These are phyloP conservation scores for Digitonthophagus gazella DNA, from an alignment of 2,888 invertebrate genomes.

Conservation along the genomic window DNA sequence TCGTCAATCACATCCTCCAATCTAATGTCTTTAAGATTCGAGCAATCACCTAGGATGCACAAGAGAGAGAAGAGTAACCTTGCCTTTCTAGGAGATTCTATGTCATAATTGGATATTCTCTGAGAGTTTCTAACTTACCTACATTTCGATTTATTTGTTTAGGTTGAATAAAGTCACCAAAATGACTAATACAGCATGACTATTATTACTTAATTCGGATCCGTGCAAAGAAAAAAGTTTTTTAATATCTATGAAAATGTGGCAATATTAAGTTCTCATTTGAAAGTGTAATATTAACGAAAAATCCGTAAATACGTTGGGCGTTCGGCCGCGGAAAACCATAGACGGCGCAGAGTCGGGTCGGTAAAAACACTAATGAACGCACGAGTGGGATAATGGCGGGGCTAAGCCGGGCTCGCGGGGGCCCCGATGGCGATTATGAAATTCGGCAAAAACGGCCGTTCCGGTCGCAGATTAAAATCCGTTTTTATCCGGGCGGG, in stretches of 20 bases:
- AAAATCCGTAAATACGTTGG: not conserved
- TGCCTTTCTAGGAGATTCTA: too few species aligned
- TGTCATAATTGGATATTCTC: too few species aligned
- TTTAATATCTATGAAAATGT: not conserved
- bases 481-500: not conserved
- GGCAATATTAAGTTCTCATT: not conserved
- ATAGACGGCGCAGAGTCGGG: not conserved
- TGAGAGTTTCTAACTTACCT: too few species aligned
- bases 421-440: not conserved
- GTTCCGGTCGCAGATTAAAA: not conserved
- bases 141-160: too few species aligned
- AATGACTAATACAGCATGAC: too few species aligned
- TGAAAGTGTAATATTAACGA: not conserved
- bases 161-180: too few species aligned
- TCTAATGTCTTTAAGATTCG: too few species aligned
- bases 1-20: too few species aligned
- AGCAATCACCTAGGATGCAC: too few species aligned
- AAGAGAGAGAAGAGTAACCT: too few species aligned
- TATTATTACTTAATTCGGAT: too few species aligned
- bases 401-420: not conserved
- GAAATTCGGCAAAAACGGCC: not conserved
- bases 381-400: not conserved
- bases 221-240: too few species aligned
- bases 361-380: not conserved
- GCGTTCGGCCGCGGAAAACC: not conserved